Percentiles rank a stretch among this genome's conserved stretches.
Conservation (phyloP, 1,140 invertebrate genomes). For the Hypothenemus hampei region DNA sequence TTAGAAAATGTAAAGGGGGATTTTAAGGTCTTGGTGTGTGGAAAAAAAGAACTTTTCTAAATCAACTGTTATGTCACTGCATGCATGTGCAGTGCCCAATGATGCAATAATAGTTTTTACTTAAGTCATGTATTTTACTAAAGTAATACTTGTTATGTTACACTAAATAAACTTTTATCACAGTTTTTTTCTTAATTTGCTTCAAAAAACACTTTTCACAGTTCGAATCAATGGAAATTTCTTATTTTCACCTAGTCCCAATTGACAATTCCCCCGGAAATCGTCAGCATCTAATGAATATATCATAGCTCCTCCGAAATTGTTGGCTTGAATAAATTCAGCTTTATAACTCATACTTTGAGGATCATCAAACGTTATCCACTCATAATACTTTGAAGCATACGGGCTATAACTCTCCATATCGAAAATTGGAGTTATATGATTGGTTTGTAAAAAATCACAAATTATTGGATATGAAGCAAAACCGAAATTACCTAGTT, state of each 20-base stretch:
- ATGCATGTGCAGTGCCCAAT: too few relatives aligned
- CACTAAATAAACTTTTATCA: too few relatives aligned
- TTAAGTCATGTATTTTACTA: too few relatives aligned
- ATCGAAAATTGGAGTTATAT: conserved; percentile 56
- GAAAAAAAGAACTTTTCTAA: too few relatives aligned
- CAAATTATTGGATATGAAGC: conserved; percentile 66
- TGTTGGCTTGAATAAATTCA: conserved; percentile 56
- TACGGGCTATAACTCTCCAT: conserved; percentile 72
- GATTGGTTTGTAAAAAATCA: conserved; percentile 53
- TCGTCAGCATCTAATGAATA: conserved; percentile 73
- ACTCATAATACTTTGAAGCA: conserved; percentile 66
- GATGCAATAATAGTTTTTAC: too few relatives aligned
- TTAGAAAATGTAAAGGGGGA: not conserved
- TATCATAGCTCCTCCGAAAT: conserved; percentile 70
- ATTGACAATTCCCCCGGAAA: conserved; percentile 34
- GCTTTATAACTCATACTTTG: conserved; percentile 70
- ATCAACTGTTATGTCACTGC: too few relatives aligned
- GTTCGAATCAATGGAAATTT: conserved; percentile 36
- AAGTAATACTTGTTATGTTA: too few relatives aligned
- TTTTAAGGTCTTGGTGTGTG: conserved; percentile 16
- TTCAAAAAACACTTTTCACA: conserved; percentile 18
- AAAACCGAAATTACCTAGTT: conserved; percentile 64
- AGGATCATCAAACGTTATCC: conserved; percentile 84
- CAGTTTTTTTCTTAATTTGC: too few relatives aligned
- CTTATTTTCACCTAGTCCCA: not conserved